phyloP scores from a whole-genome alignment of 2,888 invertebrate genomes.

The Amblyjoppa proteus region DNA sequence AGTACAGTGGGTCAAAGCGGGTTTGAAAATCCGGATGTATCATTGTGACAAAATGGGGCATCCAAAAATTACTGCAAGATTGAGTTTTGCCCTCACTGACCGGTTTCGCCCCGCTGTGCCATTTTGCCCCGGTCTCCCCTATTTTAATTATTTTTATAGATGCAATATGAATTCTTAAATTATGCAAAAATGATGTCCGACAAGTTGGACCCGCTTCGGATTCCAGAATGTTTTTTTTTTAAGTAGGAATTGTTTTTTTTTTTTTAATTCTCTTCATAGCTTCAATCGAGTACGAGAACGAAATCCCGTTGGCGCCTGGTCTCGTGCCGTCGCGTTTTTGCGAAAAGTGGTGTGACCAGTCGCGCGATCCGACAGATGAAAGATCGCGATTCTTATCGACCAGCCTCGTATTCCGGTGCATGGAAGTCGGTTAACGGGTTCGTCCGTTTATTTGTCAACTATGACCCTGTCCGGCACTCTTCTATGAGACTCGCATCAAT shows the following conservation, averaged over 20 bases:
- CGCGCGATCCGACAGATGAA: conserved; percentile 2
- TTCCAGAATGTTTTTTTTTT: too few relatives aligned
- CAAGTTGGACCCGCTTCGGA: too few relatives aligned
- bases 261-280: neutral
- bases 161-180: too few relatives aligned
- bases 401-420: conserved; percentile 39
- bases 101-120: too few relatives aligned
- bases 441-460: conserved; percentile 56
- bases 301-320: conserved; percentile 15
- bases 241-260: too few relatives aligned
- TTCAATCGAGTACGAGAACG: conserved; percentile 6
- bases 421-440: conserved; percentile 66
- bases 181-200: too few relatives aligned
- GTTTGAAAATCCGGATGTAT: too few relatives aligned
- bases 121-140: too few relatives aligned
- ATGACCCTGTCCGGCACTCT: conserved; percentile 36
- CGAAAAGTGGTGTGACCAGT: conserved; percentile 35
- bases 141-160: neutral
- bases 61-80: too few relatives aligned
- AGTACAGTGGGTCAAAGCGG: too few relatives aligned
- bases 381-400: conserved; percentile 38
- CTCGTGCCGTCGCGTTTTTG: neutral
- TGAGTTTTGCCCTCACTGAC: too few relatives aligned
- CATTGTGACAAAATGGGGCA: too few relatives aligned
- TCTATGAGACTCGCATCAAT: neutral